These are phyloP conservation scores for Chiloscyllium punctatum DNA, from an alignment of 2,797 vertebrate genomes.

Conservation along the genomic window DNA sequence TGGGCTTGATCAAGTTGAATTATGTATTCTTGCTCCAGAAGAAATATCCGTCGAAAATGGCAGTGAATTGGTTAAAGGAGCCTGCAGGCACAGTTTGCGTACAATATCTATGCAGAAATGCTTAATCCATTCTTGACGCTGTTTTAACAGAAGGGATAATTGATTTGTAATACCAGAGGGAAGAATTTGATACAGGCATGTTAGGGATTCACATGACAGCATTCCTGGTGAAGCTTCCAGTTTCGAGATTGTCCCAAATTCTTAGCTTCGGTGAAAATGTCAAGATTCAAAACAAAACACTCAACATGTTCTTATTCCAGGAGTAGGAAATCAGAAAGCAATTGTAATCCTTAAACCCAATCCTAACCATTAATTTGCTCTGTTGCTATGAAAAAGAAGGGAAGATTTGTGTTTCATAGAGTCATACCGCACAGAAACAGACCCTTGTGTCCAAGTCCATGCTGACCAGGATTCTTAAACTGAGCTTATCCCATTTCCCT, in stretches of 20 bases:
- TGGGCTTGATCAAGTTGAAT: not conserved
- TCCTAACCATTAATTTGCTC: not conserved
- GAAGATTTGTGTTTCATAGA: too few species aligned
- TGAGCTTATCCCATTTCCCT: too few species aligned
- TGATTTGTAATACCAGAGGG: too few species aligned
- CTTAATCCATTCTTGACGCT: not conserved
- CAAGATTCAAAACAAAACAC: not conserved
- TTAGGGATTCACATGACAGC: not conserved
- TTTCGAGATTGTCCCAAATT: not conserved
- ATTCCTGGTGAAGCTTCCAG: too few species aligned
- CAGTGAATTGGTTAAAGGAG: not conserved
- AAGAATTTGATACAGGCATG: too few species aligned
- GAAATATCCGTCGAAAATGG: not conserved
- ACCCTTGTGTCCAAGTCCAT: too few species aligned
- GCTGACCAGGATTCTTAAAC: too few species aligned
- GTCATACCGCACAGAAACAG: too few species aligned
- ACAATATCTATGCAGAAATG: not conserved
- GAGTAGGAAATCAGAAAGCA: not conserved
- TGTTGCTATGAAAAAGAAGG: not conserved
- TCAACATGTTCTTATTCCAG: not conserved
- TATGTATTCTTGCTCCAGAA: not conserved
- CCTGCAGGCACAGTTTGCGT: not conserved
- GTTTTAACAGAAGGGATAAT: not conserved
- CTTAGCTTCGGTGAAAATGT: not conserved
- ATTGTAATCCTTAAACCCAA: not conserved